These are phyloP conservation scores for Hirtodrosophila cameraria DNA, from an alignment of 2,888 invertebrate genomes.

Conservation along the genomic window DNA sequence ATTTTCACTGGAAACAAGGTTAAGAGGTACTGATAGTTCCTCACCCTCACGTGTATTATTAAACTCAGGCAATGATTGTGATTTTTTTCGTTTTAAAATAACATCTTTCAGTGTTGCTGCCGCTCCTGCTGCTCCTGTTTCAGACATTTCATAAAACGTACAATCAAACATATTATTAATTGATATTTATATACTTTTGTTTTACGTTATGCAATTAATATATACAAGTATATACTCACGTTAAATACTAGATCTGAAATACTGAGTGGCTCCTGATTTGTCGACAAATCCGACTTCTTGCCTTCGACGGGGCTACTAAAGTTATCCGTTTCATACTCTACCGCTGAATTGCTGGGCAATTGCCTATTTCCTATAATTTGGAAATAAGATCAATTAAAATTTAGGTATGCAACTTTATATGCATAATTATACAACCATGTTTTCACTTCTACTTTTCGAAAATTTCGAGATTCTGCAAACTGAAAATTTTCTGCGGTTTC, in stretches of 20 bases:
- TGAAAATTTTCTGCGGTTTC: too few species aligned
- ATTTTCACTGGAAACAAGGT: conserved; percentile 80
- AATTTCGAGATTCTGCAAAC: too few species aligned
- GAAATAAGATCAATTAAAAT: not conserved
- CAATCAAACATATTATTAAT: not conserved
- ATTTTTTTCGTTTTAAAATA: conserved; percentile 66
- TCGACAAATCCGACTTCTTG: conserved; percentile 46
- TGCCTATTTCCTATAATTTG: conserved; percentile 46
- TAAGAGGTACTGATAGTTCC: conserved; percentile 75
- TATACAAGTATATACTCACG: conserved; percentile 42
- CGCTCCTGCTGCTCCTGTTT: conserved; percentile 38
- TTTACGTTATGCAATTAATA: too few species aligned
- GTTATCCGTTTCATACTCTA: conserved; percentile 48
- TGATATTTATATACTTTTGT: not conserved
- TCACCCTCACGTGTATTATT: conserved; percentile 64
- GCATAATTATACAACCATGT: not conserved
- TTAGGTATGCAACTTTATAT: not conserved
- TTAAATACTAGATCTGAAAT: conserved; percentile 59
- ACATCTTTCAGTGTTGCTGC: conserved; percentile 67
- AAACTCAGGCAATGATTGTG: conserved; percentile 61
- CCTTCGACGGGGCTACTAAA: conserved; percentile 43
- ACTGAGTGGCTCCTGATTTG: conserved; percentile 46
- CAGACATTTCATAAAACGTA: conserved; percentile 44
- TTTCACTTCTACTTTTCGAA: too few species aligned
- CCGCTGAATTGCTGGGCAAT: conserved; percentile 37